Evolutionary conservation across 2,888 invertebrate genomes (phyloP), one percentile per base, ranked within the genome.

Genomic region (Acronicta psi): DNA sequence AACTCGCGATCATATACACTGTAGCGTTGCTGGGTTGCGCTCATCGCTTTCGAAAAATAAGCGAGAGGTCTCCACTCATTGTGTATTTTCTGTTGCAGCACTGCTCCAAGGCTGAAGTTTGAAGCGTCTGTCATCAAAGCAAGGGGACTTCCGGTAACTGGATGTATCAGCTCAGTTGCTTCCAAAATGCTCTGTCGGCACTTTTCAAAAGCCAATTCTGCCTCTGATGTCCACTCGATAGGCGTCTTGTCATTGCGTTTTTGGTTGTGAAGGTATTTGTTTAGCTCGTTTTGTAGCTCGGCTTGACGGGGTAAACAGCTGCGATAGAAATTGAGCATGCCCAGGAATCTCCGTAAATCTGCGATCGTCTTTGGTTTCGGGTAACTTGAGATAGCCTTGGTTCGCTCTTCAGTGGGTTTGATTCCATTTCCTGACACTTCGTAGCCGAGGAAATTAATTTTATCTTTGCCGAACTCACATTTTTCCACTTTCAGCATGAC

Each of bases 361-460:
- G 9, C 13, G n/a, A 45, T 3, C 20, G 34, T 45, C n/a, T 36
- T 45, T 2, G 34, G 45, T 14, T 45, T 6, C 6, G 45, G 45
- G 18, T 20, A 34, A 2, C 6, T 45, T 2, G 45, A 34, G 0
- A 36, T 45, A 6, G 13, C 7, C 2, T 36, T 1, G 18, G 9
- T 36, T n/a, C 37, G 46, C 11, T 46, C 46, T 46, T 46, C 46
- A 5, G 46, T 20, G 14, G 46, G 46, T 37, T 37, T 46, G n/a
- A 37, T 46, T 2, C 46, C 46, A 10, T 14, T 25, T 2, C 5
- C 3, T 9, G 46, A 14, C 0, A 46, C 46, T 36, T 46, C 46
- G n/a, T 46, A 46, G 10, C 46, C 46, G 14, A 46, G 37, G 14
- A 46, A 46, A 14, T 36, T 46, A 23, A 46, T 46, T 14, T 46